Evolutionary conservation across 2,113 vertebrate species (phyloP), one percentile per base, ranked within the genome.

Genomic region (Plectropomus leopardus): DNA sequence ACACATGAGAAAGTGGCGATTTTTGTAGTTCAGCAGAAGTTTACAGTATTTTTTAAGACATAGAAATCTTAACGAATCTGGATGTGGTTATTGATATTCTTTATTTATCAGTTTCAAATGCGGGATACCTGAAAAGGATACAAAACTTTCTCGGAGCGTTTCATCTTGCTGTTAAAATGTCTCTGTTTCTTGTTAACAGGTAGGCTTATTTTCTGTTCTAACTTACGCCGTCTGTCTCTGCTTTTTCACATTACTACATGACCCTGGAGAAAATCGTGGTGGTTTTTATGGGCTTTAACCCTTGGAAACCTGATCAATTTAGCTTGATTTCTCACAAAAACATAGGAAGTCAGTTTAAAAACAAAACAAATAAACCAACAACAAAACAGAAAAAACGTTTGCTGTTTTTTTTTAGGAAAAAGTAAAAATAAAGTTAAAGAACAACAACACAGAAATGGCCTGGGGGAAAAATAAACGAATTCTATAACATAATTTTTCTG

Each of bases 181-280:
- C 93, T 28, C 86, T 95, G 47, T 95, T 95, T 82, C 13, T 84
- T 3, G 86, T 94, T 5, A 92, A 94, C 77, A 92, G 94, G 94
- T 94, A 78, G 15, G 76, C 0, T 60, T 5, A 0, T 26, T 30
- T 53, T 45, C 7, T 55, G 0, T 45, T 1, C 3, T n/a, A 0
- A 0, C n/a, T 53, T 15, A 17, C 42, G n/a, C 19, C 7, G 2
- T 32, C 23, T 14, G 7, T 26, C 5, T 24, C 1, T 28, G 28
- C 2, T 57, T 47, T 34, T 3, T n/a, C 24, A 42, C 14, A 5
- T 42, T 16, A 30, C 5, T 34, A 34, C 28, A 10, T n/a, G 6
- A 10, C 50, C 3, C 26, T 26, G 32, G 23, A 26, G 32, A n/a
- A n/a, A n/a, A n/a, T n/a, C n/a, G n/a, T n/a, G n/a, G n/a, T n/a